Base-by-base conservation (phyloP, 2,888 invertebrate species). In the Pachymerium ferrugineum region DNA sequence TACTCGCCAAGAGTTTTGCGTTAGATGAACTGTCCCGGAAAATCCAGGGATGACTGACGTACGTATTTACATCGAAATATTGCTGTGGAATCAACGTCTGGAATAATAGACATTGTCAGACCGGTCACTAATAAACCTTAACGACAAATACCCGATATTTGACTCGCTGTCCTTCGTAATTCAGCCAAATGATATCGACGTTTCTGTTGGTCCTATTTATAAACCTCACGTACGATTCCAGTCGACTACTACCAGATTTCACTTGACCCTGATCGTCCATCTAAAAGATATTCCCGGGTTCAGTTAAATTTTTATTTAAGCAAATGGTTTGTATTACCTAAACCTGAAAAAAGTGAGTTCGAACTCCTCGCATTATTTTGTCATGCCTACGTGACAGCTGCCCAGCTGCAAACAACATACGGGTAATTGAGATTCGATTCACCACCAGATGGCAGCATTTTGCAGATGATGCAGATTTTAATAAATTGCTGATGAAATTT, bases 41-140 rank as follows among this genome's bases (percentile, higher is more conserved):
- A 76, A 93, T 88, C 93, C 94, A 94, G 0, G 92, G 91, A 83
- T 94, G 94, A 0, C 89, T 89, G 14, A 88, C 87, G 81, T 85
- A 94, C 22, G 94, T 91, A 78, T 91, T 89, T 0, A 92, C 86
- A 78, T 90, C 88, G 72, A 87, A 84, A 78, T 82, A 86, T 3
- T 85, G 83, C 0, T 83, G 83, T 0, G 88, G 85, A 0, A 81
- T 80, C n/a, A 93, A 80, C 0, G 85, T 85, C 79, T 80, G 72
- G 2, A 38, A 38, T n/a, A 33, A 38, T 4, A 4, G n/a, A 38
- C 12, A 38, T 38, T 38, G 12, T 4, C n/a, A 4, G n/a, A 2
- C n/a, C 12, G 16, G 16, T 62, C 38, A 35, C 38, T 12, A 10
- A 35, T 12, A 33, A 33, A 33, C 12, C 12, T 33, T 8, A 33